Base-by-base conservation (phyloP, 1,140 invertebrate genomes). In the Chelonus insularis region DNA sequence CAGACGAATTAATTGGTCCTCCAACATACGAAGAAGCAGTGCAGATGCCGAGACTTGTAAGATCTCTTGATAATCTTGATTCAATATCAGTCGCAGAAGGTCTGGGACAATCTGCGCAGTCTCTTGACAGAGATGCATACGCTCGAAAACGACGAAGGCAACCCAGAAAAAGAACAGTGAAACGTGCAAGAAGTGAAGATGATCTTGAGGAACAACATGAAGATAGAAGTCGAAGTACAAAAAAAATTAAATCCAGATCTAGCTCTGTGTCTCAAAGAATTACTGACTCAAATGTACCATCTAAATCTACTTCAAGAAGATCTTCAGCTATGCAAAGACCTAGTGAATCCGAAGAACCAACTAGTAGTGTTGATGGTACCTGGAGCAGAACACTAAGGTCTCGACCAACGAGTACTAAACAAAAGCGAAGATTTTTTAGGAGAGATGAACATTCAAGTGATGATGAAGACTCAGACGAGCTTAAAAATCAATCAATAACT, bases 11-110 rank as follows among this genome's bases (percentile, higher is more conserved):
- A 11, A 81, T 87, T 32, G 79, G 82, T 5, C 85, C 88, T 54
- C 89, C 89, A 1, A 86, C 84, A n/a, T 91, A 91, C 68, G 86
- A 86, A 63, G 89, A 91, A 76, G 89, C 89, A 8, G 79, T 91
- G 51, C 81, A 85, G 6, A 87, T 91, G 85, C 87, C 88, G 12
- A 85, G 87, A 68, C 36, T 81, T 11, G 72, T 72, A 9, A 75
- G 65, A 5, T 82, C 80, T 4, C 60, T 79, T 39, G 76, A 81
- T 56, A 72, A 69, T 45, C 57, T 82, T 16, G 68, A 76, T 60
- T 61, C 51, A 9, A 66, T 71, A 52, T 62, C 65, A 41, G 64
- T 18, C 12, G 59, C n/a, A n/a, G n/a, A 55, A 2, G 41, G 39
- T 11, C 16, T 61, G 2, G 51, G 59, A 4, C 51, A 61, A 14